Conservation (phyloP, 2,797 vertebrate species). For the Iguana delicatissima region DNA sequence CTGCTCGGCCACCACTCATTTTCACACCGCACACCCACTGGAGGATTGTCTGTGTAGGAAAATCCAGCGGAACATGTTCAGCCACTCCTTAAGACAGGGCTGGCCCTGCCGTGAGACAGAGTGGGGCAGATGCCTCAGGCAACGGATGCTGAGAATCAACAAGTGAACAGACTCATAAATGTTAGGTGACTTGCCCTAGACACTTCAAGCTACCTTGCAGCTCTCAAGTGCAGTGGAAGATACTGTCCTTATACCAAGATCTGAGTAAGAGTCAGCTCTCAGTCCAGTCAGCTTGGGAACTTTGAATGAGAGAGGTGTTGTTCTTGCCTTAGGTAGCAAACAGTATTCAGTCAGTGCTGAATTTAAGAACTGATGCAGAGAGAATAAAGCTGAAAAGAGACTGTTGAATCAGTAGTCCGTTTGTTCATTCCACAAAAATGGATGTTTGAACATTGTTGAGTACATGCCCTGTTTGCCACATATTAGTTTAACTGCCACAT, state of each 20-base stretch:
- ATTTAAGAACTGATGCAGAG: background rate
- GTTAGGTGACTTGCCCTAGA: too few species aligned
- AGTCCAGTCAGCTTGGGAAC: background rate
- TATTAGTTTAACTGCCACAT: conserved; percentile 51
- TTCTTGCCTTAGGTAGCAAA: background rate
- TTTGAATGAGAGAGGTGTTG: background rate
- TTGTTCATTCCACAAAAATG: conserved; percentile 56
- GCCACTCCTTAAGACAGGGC: background rate
- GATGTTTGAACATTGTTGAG: conserved; percentile 66
- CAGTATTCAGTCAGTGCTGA: background rate
- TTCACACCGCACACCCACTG: background rate
- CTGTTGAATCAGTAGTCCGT: conserved; percentile 15
- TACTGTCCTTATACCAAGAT: background rate
- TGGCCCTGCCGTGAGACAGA: background rate
- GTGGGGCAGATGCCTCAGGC: background rate
- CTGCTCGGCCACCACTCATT: background rate
- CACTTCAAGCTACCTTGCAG: background rate
- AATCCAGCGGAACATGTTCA: conserved; percentile 12
- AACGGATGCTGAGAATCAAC: too few species aligned
- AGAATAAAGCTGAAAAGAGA: background rate
- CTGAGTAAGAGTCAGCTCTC: background rate
- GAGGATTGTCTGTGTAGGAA: background rate
- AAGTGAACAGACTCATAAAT: too few species aligned
- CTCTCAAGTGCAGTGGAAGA: background rate
- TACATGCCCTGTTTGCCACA: conserved; percentile 46